A percentile compares a stretch with the other conserved stretches of the same genome.
Evolutionary conservation across 2,888 invertebrate species (phyloP).

Genomic region (Bugula neritina): DNA sequence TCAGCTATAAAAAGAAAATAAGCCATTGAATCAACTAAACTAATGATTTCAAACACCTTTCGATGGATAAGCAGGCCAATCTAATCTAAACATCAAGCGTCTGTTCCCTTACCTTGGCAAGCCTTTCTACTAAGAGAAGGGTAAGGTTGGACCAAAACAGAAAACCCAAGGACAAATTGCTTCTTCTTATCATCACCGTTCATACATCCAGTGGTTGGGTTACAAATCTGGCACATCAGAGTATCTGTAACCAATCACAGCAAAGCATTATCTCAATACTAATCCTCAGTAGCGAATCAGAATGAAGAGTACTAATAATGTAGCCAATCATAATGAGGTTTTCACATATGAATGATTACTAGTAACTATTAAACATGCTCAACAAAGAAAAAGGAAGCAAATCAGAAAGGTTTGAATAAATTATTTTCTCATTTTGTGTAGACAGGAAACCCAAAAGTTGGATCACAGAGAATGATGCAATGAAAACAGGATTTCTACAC

Average conservation of each 20-base stretch:
- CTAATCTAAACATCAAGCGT: neutral
- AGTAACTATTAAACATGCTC: no score
- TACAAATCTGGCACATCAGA: neutral
- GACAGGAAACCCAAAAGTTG: no score
- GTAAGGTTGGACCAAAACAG: slow-evolving; percentile 15
- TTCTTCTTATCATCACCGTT: neutral
- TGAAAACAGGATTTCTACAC: no score
- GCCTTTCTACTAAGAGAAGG: neutral
- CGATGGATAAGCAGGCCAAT: neutral
- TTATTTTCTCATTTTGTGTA: no score
- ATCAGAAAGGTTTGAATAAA: no score
- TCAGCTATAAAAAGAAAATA: neutral
- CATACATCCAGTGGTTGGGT: neutral
- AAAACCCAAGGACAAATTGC: neutral
- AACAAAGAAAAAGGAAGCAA: no score
- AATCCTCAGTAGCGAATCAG: neutral
- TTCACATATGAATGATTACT: no score
- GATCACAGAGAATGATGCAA: no score
- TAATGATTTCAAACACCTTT: no score
- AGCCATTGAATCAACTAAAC: no score
- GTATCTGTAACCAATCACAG: neutral
- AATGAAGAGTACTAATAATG: no score
- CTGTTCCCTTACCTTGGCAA: slow-evolving; percentile 8
- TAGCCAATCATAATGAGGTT: no score
- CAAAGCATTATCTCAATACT: neutral